Evolutionary conservation across 1,140 invertebrate genomes (phyloP).

Genomic region (Ceratosolen solmsi): DNA sequence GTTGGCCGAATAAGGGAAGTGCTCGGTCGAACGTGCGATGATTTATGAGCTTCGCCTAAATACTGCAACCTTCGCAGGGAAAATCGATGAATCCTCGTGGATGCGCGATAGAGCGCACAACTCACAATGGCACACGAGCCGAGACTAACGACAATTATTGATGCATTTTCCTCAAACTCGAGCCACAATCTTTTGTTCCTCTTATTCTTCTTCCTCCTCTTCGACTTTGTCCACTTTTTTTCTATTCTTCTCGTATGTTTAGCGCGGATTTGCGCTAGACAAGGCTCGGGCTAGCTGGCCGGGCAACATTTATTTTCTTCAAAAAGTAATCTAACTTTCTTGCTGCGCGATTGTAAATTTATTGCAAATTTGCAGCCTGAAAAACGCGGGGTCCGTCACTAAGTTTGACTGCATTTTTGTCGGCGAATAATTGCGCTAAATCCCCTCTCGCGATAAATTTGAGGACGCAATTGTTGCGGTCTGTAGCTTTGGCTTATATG

Average conservation of each 20-base stretch:
- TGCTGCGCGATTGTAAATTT: neutral
- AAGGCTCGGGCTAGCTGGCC: too few relatives aligned
- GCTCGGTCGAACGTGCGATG: neutral
- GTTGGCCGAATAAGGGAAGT: conserved; percentile 5
- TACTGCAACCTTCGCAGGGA: neutral
- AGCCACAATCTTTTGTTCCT: too few relatives aligned
- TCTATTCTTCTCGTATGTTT: too few relatives aligned
- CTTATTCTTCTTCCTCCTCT: too few relatives aligned
- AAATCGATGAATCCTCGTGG: conserved; percentile 5
- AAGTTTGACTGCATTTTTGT: neutral
- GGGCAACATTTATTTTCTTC: neutral
- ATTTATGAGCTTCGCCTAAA: conserved; percentile 3
- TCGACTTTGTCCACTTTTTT: too few relatives aligned
- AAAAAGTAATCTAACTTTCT: neutral
- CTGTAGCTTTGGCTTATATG: neutral
- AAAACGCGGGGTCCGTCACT: neutral
- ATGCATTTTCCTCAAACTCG: too few relatives aligned
- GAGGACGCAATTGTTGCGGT: neutral
- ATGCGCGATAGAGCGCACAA: neutral
- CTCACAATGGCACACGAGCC: too few relatives aligned
- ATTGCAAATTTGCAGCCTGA: neutral
- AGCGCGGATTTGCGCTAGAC: too few relatives aligned
- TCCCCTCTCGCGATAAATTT: neutral
- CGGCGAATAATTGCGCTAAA: neutral
- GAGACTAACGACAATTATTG: too few relatives aligned